A percentile compares a stretch with the other conserved stretches of the same genome.
Evolutionary conservation across 2,888 invertebrate species (phyloP).

Genomic region (Stegana nigrithorax): DNA sequence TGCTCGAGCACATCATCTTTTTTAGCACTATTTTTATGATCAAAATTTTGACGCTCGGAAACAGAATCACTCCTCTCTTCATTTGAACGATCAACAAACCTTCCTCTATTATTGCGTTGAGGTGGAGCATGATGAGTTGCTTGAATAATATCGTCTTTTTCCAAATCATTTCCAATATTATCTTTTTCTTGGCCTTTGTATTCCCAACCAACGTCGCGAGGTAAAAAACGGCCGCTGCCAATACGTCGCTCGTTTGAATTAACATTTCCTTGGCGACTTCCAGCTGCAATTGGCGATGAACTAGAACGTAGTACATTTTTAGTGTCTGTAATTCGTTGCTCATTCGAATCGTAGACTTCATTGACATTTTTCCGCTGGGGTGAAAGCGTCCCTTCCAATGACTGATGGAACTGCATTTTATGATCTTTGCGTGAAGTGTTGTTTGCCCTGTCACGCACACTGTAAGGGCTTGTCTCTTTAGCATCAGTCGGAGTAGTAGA

Average conservation of each 20-base stretch:
- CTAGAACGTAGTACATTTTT: neutral
- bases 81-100: constrained; percentile 27
- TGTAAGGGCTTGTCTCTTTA: constrained; percentile 21
- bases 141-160: constrained; percentile 32
- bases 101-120: constrained; percentile 34
- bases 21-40: constrained; percentile 68
- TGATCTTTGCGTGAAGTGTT: neutral
- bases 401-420: neutral
- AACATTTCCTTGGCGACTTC: constrained; percentile 27
- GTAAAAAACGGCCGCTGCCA: constrained; percentile 84
- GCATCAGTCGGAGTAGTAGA: constrained; percentile 1
- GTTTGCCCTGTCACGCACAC: neutral
- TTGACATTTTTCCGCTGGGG: neutral
- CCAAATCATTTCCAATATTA: constrained; percentile 13
- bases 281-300: constrained; percentile 36
- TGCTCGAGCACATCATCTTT: constrained; percentile 32
- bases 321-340: too few species aligned
- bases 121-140: constrained; percentile 34
- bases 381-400: neutral
- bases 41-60: constrained; percentile 73
- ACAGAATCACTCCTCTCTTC: constrained; percentile 15
- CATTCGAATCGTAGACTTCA: constrained; percentile 21
- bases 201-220: constrained; percentile 73
- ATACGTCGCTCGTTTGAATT: constrained; percentile 73
- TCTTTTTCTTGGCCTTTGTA: constrained; percentile 50